Evolutionary conservation across 2,888 invertebrate species (phyloP).

Genomic region (Globia sparganii): DNA sequence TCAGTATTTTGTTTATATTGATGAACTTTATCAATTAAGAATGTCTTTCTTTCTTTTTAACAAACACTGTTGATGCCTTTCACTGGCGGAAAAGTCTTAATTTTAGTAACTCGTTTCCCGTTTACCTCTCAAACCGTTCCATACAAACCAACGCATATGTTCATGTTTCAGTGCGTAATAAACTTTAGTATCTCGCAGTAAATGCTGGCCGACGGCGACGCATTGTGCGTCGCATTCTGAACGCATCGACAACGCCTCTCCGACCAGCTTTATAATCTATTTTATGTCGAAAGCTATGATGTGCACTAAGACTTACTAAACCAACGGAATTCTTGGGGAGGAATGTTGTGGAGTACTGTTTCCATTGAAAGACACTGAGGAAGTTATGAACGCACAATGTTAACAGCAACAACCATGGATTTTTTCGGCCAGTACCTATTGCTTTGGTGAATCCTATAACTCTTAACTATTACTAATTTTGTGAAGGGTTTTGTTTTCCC

Average conservation of each 20-base stretch:
- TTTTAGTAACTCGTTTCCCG: neutral
- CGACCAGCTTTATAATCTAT: slow-evolving; percentile 73
- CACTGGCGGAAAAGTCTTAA: neutral
- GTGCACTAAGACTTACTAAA: slow-evolving; percentile 57
- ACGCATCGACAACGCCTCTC: slow-evolving; percentile 69
- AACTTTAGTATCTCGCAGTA: slow-evolving; percentile 80
- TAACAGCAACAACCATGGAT: neutral
- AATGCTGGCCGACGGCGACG: slow-evolving; percentile 76
- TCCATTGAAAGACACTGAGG: slow-evolving; percentile 4
- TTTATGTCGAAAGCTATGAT: slow-evolving; percentile 70
- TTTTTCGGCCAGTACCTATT: neutral
- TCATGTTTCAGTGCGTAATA: slow-evolving; percentile 76
- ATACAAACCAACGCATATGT: slow-evolving; percentile 68
- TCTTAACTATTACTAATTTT: neutral
- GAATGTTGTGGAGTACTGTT: slow-evolving; percentile 38
- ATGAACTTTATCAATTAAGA: neutral
- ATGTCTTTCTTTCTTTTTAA: neutral
- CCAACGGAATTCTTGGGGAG: slow-evolving; percentile 46
- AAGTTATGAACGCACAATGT: slow-evolving; percentile 11
- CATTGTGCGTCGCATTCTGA: slow-evolving; percentile 72
- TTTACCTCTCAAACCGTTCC: neutral
- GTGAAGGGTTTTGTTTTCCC: neutral
- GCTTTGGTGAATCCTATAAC: neutral
- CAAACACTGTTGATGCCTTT: neutral
- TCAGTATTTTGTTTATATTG: neutral